A percentile compares a stretch with the other conserved stretches of the same genome.
These are phyloP conservation scores for Conistra vaccinii DNA, from an alignment of 2,888 invertebrate genomes.

Conservation along the genomic window DNA sequence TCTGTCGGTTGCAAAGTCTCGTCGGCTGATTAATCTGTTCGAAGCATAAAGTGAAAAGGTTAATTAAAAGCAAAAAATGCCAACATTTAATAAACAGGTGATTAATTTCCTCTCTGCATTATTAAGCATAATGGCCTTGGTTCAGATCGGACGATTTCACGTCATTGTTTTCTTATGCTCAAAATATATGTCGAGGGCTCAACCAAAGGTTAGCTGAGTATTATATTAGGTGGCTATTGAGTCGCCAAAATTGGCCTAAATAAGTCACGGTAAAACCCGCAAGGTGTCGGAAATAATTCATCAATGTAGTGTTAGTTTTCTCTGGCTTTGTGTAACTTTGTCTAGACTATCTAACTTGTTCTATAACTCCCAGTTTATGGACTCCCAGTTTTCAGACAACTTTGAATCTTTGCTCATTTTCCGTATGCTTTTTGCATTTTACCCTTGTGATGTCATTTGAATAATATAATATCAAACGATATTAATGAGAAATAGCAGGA, in stretches of 20 bases:
- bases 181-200: slow-evolving; percentile 90
- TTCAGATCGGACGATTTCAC: slow-evolving; percentile 87
- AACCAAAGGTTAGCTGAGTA: slow-evolving; percentile 83
- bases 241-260: slow-evolving; percentile 50
- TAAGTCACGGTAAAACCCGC: slow-evolving; percentile 51
- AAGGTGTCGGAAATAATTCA: slow-evolving; percentile 36
- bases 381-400: not conserved
- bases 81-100: slow-evolving; percentile 78
- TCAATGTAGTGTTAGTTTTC: slow-evolving; percentile 29
- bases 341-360: not conserved
- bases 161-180: slow-evolving; percentile 87
- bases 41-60: slow-evolving; percentile 66
- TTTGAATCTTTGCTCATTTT: not conserved
- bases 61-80: slow-evolving; percentile 70
- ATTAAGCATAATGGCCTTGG: slow-evolving; percentile 84
- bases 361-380: not conserved
- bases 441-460: not conserved
- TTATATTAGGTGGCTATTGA: slow-evolving; percentile 72
- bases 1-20: slow-evolving; percentile 38
- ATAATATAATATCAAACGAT: slow-evolving; percentile 25
- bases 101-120: slow-evolving; percentile 81
- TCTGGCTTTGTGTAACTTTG: slow-evolving; percentile 4
- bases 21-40: slow-evolving; percentile 55
- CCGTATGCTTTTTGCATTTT: not conserved
- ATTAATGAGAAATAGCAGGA: not conserved